These are phyloP conservation scores for Clupea harengus DNA, from an alignment of 2,113 vertebrate species.

Conservation along the genomic window DNA sequence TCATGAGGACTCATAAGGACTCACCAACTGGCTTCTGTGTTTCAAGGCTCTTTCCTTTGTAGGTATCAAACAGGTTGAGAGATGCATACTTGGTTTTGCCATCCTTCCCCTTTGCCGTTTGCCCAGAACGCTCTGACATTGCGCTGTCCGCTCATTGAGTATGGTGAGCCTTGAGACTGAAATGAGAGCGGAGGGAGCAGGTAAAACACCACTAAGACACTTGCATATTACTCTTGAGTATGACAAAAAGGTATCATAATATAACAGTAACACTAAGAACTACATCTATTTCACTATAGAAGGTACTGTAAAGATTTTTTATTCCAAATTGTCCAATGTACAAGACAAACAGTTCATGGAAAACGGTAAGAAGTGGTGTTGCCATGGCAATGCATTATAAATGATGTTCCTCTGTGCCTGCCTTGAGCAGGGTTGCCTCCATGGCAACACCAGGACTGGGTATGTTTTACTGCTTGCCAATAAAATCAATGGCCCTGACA, in stretches of 20 bases:
- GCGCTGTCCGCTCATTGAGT: conserved; percentile 99
- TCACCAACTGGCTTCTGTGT: conserved; percentile 93
- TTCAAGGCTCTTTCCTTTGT: conserved; percentile 98
- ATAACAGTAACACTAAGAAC: background rate
- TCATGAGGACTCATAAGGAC: conserved; percentile 42
- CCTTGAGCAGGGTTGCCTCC: conserved; percentile 58
- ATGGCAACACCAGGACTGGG: conserved; percentile 63
- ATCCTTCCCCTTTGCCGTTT: conserved; percentile 99
- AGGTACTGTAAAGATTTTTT: background rate
- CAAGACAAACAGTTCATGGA: conserved; percentile 31
- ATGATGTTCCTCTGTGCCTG: conserved; percentile 57
- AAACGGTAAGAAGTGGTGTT: conserved; percentile 51
- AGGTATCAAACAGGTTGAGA: conserved; percentile 98
- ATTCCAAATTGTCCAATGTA: background rate
- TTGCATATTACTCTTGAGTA: background rate
- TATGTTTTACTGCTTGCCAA: conserved; percentile 60
- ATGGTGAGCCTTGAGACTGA: conserved; percentile 90
- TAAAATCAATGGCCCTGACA: conserved; percentile 55
- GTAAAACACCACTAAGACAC: background rate
- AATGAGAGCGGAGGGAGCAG: conserved; percentile 39
- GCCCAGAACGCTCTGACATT: conserved; percentile 98
- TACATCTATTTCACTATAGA: background rate
- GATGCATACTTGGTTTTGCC: conserved; percentile 97
- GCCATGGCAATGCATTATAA: conserved; percentile 67
- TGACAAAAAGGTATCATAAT: background rate